Base-by-base conservation (phyloP, 1,140 invertebrate species). In the Heliconius melpomene region DNA sequence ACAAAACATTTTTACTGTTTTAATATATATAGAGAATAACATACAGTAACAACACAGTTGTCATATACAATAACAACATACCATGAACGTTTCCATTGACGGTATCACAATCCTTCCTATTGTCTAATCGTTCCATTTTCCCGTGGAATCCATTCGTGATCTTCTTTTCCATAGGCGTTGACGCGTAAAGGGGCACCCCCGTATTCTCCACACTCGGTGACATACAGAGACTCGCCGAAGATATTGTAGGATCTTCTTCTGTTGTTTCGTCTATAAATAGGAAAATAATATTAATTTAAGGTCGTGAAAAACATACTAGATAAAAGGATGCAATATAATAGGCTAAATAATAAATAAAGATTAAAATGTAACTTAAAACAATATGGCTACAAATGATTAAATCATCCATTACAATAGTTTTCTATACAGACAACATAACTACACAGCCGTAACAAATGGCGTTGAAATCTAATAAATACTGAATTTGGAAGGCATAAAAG, bases 171-270 rank as follows among this genome's bases (percentile, higher is more conserved):
- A 80, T 72, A 7, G 82, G 79, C 20, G 91, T 91, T 3, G 91
- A 90, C 11, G 89, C 86, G 57, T 80, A 86, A 9, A 90, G 52
- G 1, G 90, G 90, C 23, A 71, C 80, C 11, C 71, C 79, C 36
- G 79, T 71, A 7, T 26, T 74, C 6, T 79, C 75, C 9, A n/a
- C 75, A 23, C 74, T 75, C 85, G 91, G 78, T 29, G 93, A 94
- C 88, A 93, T 90, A 75, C 91, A 93, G 1, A 93, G 82, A 82
- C 92, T 93, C 54, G 91, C 92, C 1, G 92, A 94, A 1, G 93
- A 93, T 29, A 94, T 85, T 3, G 93, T 93, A 50, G 88, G 85
- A 38, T 94, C 92, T 3, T 91, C 93, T 75, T 90, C 90, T 36
- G 88, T 88, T 40, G 83, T 83, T 20, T 88, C 91, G 72, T 91